A percentile compares a stretch with the other conserved stretches of the same genome.
These are phyloP conservation scores for Alexandromys fortis DNA, from an alignment of 2,113 vertebrate genomes.

Conservation along the genomic window DNA sequence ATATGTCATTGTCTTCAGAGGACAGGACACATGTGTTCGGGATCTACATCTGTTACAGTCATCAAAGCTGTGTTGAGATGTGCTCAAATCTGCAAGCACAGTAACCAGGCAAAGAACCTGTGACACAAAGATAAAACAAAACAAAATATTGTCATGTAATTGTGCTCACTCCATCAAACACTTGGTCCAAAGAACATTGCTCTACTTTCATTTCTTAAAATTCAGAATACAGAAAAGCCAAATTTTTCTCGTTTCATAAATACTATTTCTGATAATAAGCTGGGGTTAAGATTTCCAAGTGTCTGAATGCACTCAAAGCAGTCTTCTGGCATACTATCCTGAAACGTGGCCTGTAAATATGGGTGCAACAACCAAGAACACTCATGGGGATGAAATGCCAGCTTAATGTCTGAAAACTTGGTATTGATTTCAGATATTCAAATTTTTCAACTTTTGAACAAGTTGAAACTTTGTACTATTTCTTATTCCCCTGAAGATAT, in stretches of 20 bases:
- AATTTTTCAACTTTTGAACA: conserved; percentile 69
- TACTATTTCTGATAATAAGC: conserved; percentile 79
- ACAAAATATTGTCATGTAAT: not conserved
- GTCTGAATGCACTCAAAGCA: conserved; percentile 72
- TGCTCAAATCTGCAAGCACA: conserved; percentile 51
- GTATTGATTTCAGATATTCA: no score
- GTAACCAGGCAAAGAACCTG: conserved; percentile 70
- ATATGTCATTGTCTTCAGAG: conserved; percentile 70
- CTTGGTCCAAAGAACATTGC: conserved; percentile 43
- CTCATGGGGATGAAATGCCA: conserved; percentile 10
- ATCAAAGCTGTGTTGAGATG: not conserved
- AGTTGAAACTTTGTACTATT: conserved; percentile 67
- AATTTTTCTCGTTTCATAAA: conserved; percentile 78
- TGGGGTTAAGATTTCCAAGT: conserved; percentile 75
- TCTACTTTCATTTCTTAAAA: conserved; percentile 60
- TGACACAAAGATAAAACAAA: conserved; percentile 56
- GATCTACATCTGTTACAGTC: not conserved
- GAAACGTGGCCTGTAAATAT: conserved; percentile 77
- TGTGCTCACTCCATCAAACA: conserved; percentile 54
- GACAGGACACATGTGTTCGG: conserved; percentile 64
- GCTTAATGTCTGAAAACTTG: conserved; percentile 14
- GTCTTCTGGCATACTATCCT: conserved; percentile 73
- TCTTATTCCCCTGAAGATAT: conserved; percentile 71
- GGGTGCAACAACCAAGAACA: conserved; percentile 65
- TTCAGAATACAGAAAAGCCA: conserved; percentile 64